Evolutionary conservation across 2,113 vertebrate genomes (phyloP), one percentile per base, ranked within the genome.

Genomic region (Stictonetta naevosa): DNA sequence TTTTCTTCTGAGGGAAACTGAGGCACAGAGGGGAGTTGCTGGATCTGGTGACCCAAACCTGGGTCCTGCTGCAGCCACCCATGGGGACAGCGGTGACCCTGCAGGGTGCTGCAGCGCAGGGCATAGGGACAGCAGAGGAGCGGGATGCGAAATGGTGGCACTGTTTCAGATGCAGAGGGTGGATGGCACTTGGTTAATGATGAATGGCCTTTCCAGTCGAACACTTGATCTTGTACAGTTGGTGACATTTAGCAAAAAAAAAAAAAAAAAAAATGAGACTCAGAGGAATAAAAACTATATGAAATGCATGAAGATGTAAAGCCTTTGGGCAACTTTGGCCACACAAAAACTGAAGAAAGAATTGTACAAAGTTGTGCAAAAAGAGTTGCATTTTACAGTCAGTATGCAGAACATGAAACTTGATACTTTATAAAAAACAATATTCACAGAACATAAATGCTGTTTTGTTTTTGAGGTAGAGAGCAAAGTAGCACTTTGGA

Each of bases 1-100:
- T 56, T 66, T 86, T 83, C 83, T 88, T 34, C 73, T 48, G 68
- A 69, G 31, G 23, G 44, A 53, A 56, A 6, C 1, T 22, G 40
- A 42, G 72, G 12, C 17, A 15, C 10, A 8, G 5, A 8, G 29
- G 4, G 17, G 7, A 8, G 23, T 5, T 93, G 31, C 36, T 81
- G 59, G 40, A 58, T 60, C 53, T 2, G 2, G 3, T 38, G 50
- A 19, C 23, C 1, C 6, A 13, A 64, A 29, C 26, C 26, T 26
- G 29, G 34, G 34, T 40, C 3, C 0, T 46, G 26, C 28, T 80
- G n/a, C 53, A 68, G 50, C 16, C 31, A 71, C 19, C 31, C 23
- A 2, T 0, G 0, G 8, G 15, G 25, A 11, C 58, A 46, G 63
- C 28, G 31, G 44, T 56, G 60, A 8, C 48, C 8, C 75, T 15